These are phyloP conservation scores for Sepioteuthis lessoniana DNA, from an alignment of 2,888 invertebrate genomes.

Conservation along the genomic window DNA sequence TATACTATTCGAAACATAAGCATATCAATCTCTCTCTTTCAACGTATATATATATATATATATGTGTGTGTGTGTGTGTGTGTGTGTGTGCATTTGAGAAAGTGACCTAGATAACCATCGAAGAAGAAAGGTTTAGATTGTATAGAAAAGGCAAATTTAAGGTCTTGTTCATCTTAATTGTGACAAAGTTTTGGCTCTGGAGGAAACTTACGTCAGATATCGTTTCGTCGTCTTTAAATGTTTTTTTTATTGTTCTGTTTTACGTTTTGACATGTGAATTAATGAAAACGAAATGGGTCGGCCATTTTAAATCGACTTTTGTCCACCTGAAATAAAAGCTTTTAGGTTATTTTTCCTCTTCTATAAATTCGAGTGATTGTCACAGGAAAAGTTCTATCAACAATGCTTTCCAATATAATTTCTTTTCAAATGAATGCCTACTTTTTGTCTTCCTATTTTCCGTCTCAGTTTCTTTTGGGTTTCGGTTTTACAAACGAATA, in stretches of 20 bases:
- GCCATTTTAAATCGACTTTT: neutral
- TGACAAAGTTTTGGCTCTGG: no score
- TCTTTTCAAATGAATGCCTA: neutral
- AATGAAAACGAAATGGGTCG: neutral
- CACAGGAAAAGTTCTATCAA: neutral
- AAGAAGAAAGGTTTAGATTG: no score
- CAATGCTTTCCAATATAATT: neutral
- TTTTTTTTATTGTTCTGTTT: neutral
- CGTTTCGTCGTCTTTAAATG: neutral
- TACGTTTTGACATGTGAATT: neutral
- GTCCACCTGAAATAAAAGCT: neutral
- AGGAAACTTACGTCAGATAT: neutral
- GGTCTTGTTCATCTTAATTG: no score
- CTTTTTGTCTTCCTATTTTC: neutral
- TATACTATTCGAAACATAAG: neutral
- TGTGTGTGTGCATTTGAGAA: neutral
- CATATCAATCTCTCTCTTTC: neutral
- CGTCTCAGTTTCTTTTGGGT: neutral
- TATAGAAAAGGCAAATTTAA: no score
- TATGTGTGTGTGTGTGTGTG: conserved; percentile 34
- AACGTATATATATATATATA: conserved; percentile 40
- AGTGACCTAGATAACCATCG: no score
- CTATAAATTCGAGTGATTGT: neutral
- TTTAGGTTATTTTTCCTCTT: no score
- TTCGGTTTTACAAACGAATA: neutral